Conservation (phyloP, 1,140 invertebrate species). For the Melitaea cinxia region DNA sequence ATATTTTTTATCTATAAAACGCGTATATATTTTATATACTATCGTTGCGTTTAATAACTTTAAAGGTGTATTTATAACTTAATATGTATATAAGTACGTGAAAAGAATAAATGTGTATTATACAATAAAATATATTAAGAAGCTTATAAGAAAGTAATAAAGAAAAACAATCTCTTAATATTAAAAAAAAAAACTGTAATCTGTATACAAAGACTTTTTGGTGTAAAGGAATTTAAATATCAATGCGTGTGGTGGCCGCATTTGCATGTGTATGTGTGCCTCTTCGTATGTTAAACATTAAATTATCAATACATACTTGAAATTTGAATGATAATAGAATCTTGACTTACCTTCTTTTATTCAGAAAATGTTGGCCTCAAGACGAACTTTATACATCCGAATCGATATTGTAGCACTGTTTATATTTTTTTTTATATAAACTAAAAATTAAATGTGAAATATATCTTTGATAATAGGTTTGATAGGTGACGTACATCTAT, state of each 20-base stretch:
- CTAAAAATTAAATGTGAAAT: not conserved
- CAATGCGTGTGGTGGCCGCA: not conserved
- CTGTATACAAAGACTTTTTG: too few species aligned
- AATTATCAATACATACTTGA: not conserved
- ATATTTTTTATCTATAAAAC: not conserved
- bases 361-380: not conserved
- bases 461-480: not conserved
- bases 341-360: constrained; percentile 3
- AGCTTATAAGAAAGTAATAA: too few species aligned
- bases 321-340: constrained; percentile 3
- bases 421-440: not conserved
- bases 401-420: not conserved
- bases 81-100: too few species aligned
- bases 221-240: not conserved
- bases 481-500: not conserved
- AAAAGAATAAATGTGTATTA: too few species aligned
- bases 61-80: not conserved
- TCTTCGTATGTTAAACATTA: not conserved
- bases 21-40: not conserved
- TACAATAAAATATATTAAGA: too few species aligned
- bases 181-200: not conserved
- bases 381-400: not conserved
- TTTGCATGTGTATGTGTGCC: not conserved
- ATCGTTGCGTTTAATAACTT: not conserved
- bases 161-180: not conserved